Conservation (phyloP, 2,797 vertebrate species). For the Pseudochirops cupreus region DNA sequence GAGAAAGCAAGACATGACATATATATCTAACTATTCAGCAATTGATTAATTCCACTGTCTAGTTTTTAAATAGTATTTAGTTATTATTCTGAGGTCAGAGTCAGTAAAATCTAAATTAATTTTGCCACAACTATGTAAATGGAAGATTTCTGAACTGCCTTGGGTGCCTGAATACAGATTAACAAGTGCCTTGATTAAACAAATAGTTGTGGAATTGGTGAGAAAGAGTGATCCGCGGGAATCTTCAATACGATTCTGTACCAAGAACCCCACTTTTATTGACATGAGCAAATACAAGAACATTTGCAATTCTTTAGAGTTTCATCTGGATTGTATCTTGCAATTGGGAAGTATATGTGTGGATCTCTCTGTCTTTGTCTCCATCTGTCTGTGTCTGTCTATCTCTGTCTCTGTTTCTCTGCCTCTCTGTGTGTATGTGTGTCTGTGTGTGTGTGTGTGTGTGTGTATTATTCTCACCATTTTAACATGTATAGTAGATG, state of each 20-base stretch:
- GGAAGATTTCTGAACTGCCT: too few species aligned
- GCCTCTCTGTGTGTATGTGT: too few species aligned
- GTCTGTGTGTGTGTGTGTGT: too few species aligned
- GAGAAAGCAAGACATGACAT: neutral
- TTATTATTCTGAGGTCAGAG: neutral
- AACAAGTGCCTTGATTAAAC: neutral
- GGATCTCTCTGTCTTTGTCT: too few species aligned
- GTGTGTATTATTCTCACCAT: neutral
- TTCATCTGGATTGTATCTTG: neutral
- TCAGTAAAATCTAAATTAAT: neutral
- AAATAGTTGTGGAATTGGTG: neutral
- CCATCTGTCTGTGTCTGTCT: too few species aligned
- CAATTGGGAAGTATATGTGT: neutral
- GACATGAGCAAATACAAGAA: neutral
- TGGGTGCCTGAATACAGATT: neutral
- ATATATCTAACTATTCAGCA: conserved; percentile 1
- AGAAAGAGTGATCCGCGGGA: neutral
- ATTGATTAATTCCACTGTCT: neutral
- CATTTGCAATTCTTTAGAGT: neutral
- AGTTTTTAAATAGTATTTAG: neutral
- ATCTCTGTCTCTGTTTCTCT: too few species aligned
- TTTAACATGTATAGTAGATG: neutral
- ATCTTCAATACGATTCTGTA: neutral
- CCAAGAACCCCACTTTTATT: neutral
- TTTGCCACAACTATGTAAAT: neutral